These are phyloP conservation scores for Grus americana DNA, from an alignment of 2,113 vertebrate species.

Conservation along the genomic window DNA sequence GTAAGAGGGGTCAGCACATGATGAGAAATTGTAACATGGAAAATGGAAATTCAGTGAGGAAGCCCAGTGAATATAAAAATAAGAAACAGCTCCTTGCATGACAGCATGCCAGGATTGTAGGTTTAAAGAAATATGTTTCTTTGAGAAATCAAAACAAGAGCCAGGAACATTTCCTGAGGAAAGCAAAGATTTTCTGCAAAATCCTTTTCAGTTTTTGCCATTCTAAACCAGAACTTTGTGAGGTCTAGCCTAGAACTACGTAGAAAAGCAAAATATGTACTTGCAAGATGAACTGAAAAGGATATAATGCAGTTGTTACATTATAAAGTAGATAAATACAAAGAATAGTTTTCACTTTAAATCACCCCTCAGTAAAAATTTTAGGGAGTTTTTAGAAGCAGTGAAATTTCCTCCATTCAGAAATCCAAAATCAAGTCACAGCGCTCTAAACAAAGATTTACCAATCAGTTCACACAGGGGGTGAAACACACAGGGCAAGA, in stretches of 20 bases:
- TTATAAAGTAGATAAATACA: neutral
- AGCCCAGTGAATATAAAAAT: neutral
- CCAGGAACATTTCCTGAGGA: neutral
- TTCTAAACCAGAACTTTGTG: neutral
- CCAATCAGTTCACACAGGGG: neutral
- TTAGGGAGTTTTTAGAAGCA: neutral
- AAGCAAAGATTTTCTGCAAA: neutral
- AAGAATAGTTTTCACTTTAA: neutral
- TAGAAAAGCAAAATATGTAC: neutral
- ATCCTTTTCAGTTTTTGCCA: neutral
- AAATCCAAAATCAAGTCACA: neutral
- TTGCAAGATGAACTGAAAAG: neutral
- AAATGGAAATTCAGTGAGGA: neutral
- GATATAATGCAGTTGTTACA: neutral
- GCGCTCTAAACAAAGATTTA: neutral
- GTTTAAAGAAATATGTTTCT: neutral
- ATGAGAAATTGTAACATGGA: fast-evolving
- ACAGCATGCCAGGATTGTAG: neutral
- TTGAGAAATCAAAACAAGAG: neutral
- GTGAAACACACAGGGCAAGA: neutral
- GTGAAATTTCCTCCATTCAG: neutral
- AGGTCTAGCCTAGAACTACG: neutral
- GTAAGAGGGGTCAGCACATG: neutral
- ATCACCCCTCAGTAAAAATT: neutral
- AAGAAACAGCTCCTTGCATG: neutral